Conservation (phyloP, 1,140 invertebrate species). For the Nomia melanderi region DNA sequence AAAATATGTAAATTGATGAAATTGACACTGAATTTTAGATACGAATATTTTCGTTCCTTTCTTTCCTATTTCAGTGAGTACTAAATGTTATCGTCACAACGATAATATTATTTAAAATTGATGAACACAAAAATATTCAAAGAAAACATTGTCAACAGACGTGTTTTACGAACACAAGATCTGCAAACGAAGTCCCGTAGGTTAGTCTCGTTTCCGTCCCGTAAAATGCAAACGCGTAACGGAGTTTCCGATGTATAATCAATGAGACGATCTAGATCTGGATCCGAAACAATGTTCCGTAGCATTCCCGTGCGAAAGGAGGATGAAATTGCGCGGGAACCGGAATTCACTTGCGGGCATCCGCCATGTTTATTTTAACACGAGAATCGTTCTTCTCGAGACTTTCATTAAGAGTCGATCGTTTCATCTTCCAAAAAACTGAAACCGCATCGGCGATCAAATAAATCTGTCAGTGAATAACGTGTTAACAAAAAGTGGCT, state of each 20-base stretch:
- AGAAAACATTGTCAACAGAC: not conserved
- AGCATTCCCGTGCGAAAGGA: slow-evolving; percentile 31
- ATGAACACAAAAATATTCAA: too few relatives aligned
- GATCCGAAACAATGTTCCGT: slow-evolving; percentile 17
- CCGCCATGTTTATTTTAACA: slow-evolving; percentile 16
- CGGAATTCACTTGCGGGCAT: slow-evolving; percentile 34
- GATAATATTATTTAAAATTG: too few relatives aligned
- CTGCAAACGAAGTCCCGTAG: not conserved
- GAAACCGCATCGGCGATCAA: too few relatives aligned
- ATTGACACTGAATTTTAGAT: too few relatives aligned
- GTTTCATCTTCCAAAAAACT: not conserved
- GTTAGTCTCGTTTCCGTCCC: not conserved
- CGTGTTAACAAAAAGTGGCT: too few relatives aligned
- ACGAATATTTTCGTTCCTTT: too few relatives aligned
- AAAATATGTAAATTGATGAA: too few relatives aligned
- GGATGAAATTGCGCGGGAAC: slow-evolving; percentile 33
- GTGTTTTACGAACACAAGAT: not conserved
- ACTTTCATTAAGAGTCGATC: slow-evolving; percentile 37
- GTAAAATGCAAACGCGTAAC: slow-evolving; percentile 17
- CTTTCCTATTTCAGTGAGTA: too few relatives aligned
- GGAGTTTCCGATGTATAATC: slow-evolving; percentile 43
- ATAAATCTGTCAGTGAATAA: too few relatives aligned
- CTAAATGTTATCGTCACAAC: too few relatives aligned
- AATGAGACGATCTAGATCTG: slow-evolving; percentile 35
- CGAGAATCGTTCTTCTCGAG: slow-evolving; percentile 29